Conservation (phyloP, 2,113 vertebrate species). For the Canis aureus region DNA sequence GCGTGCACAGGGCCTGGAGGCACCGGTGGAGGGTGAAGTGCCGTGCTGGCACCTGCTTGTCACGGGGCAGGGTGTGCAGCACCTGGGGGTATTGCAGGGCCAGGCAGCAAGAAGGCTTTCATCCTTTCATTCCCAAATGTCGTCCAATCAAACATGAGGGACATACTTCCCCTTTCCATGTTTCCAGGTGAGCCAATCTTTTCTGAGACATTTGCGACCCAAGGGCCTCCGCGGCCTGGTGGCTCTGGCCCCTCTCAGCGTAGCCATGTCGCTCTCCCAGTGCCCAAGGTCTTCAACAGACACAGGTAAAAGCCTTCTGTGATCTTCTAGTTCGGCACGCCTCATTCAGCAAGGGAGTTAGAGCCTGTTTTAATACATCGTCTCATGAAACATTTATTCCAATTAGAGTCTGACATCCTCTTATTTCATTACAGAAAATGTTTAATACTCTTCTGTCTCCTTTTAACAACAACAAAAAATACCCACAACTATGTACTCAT, state of each 20-base stretch:
- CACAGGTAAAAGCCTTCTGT: not conserved
- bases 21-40: not conserved
- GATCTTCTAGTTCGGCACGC: rapidly evolving
- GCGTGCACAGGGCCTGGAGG: not conserved
- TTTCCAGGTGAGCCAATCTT: not conserved
- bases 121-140: not conserved
- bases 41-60: not conserved
- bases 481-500: not conserved
- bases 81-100: too few species aligned
- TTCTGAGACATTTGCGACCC: too few species aligned
- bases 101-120: not conserved
- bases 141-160: not conserved
- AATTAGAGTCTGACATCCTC: not conserved
- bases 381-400: not conserved
- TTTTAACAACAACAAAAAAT: not conserved
- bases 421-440: not conserved
- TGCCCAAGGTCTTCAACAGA: not conserved
- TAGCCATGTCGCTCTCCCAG: not conserved
- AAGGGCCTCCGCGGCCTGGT: not conserved
- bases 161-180: too few species aligned
- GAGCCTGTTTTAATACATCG: not conserved
- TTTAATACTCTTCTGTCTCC: not conserved
- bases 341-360: not conserved
- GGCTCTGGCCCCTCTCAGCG: too few species aligned
- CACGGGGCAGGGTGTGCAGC: too few species aligned